Percentiles rank a stretch among this genome's conserved stretches.
phyloP scores from a whole-genome alignment of 2,113 vertebrate genomes.

The Physeter macrocephalus region DNA sequence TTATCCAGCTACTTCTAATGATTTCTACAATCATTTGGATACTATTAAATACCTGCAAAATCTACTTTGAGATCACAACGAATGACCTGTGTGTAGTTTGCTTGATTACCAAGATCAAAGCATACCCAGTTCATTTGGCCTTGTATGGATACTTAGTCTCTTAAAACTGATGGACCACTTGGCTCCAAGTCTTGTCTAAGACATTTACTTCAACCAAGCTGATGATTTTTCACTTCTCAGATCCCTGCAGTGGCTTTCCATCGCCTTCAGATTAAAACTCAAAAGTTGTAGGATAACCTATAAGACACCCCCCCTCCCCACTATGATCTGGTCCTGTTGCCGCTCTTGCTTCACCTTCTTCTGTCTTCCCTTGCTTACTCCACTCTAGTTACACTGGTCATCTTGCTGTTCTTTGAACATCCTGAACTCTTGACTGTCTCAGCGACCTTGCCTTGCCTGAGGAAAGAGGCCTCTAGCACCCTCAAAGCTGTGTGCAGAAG shows the following conservation, averaged over 20 bases:
- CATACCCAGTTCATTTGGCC: not conserved
- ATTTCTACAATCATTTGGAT: not conserved
- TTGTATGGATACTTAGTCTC: not conserved
- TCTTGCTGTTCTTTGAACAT: not conserved
- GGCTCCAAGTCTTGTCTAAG: not conserved
- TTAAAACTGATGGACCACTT: not conserved
- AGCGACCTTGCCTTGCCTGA: not conserved
- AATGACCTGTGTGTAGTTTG: not conserved
- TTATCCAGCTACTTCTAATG: not conserved
- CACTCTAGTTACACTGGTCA: not conserved
- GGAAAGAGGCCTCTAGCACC: not conserved
- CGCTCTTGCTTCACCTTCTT: not conserved
- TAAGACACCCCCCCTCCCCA: rapidly evolving
- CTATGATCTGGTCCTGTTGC: not conserved
- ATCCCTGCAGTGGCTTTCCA: not conserved
- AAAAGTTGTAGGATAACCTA: not conserved
- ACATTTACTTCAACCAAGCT: not conserved
- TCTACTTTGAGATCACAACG: not conserved
- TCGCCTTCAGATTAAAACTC: not conserved
- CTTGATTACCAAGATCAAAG: not conserved
- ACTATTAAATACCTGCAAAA: not conserved
- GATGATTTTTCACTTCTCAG: not conserved
- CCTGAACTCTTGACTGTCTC: not conserved
- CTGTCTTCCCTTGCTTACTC: not conserved
- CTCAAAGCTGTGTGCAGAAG: not conserved